Base-by-base conservation (phyloP, 2,797 vertebrate species). In the Eleutherodactylus coqui region DNA sequence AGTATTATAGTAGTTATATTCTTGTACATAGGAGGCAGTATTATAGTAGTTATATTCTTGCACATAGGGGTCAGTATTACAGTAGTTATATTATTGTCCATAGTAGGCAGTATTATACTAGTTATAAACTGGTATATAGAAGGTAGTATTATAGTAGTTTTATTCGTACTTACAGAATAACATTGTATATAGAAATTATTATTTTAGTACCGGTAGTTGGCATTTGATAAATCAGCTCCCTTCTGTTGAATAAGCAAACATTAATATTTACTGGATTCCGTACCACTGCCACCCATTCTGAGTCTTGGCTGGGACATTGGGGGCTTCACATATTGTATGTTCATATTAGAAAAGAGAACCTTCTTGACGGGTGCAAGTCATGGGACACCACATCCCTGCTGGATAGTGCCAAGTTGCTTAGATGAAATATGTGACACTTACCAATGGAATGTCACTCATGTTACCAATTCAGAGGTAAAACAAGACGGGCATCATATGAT, bases 1-100 rank as follows among this genome's bases (percentile, higher is more conserved):
- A 64, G 60, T 64, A 64, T 34, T 34, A 64, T 64, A 64, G 60
- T 64, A 64, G 60, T 64, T 64, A 64, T 64, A 64, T 64, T 34
- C 60, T 64, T 64, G 60, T 34, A 64, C 2, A 64, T 64, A 64
- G 60, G 29, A 17, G 45, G 58, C 58, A 62, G 58, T 62, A 62
- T 62, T 62, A 62, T 32, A 62, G 58, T 62, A 62, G 27, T 62
- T 62, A 62, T 62, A 58, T 58, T 27, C 53, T 58, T 58, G 53
- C 27, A 58, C 0, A 58, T 58, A 58, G 53, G 53, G 10, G 53
- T 13, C 21, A 64, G 60, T 64, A 36, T 67, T 67, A 67, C 38
- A 67, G 34, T 36, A 67, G 62, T 36, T 67, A 67, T 67, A 67
- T 67, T 67, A 32, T 21, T 67, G 62, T 67, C 34, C 3, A 67